Conservation (phyloP, 2,113 vertebrate species). For the Zosterops hypoxanthus region DNA sequence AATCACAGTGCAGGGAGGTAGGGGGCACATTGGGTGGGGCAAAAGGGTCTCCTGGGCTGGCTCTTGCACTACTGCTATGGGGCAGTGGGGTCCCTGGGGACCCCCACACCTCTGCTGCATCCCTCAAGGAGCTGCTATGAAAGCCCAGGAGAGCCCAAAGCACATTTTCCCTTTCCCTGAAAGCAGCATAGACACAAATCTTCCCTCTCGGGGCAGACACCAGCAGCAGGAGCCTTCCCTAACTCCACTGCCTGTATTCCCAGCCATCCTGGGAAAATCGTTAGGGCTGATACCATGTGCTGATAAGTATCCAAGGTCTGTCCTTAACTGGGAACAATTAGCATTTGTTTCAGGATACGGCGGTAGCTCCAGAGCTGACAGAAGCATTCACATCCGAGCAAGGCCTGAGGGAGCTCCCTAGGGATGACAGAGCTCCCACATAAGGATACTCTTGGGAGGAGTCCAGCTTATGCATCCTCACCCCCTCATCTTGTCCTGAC, state of each 20-base stretch:
- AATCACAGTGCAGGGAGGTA: rapidly evolving
- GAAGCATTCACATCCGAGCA: background rate
- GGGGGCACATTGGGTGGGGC: rapidly evolving
- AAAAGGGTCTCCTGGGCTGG: background rate
- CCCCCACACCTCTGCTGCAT: background rate
- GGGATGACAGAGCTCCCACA: background rate
- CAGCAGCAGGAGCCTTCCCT: background rate
- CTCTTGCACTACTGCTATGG: background rate
- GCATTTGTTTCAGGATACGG: background rate
- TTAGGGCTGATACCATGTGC: background rate
- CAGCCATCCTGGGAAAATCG: background rate
- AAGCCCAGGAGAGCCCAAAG: background rate
- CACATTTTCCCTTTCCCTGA: background rate
- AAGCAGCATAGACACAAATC: background rate
- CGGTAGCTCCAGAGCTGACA: background rate
- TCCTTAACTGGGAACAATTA: conserved; percentile 5
- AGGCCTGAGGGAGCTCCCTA: background rate
- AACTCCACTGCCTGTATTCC: background rate
- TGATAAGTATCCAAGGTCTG: conserved; percentile 20
- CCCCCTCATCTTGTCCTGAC: rapidly evolving
- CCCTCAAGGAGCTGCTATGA: background rate
- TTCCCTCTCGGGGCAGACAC: rapidly evolving
- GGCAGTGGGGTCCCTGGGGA: background rate
- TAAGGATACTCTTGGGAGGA: background rate
- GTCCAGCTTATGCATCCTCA: too few species aligned